Base-by-base conservation (phyloP, 1,140 invertebrate species). In the Cydia pomonella region DNA sequence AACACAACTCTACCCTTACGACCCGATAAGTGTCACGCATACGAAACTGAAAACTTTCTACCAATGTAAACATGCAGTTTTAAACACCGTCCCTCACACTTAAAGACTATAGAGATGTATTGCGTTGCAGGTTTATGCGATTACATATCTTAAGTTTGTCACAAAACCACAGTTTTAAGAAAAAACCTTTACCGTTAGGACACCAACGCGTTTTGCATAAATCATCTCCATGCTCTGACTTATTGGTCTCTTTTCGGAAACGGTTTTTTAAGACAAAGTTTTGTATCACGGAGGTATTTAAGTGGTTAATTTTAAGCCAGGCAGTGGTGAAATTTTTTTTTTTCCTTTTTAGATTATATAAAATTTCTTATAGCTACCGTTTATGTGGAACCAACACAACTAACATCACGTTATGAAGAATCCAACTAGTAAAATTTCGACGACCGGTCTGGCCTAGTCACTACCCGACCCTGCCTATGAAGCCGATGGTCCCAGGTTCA, bases 221-320 rank as follows among this genome's bases (percentile, higher is more conserved):
- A 64, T 64, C 63, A 64, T 33, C 63, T 64, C 13, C 21, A 27
- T 23, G 63, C 25, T 64, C 27, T 18, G 63, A 64, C 23, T 64
- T 64, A 64, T 64, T 64, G 63, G 63, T 64, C 63, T 27, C 63
- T 64, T 64, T 64, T 64, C 63, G 63, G 27, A 64, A 64, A 64
- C 25, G 7, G 63, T 64, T 64, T 64, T 64, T 64, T 64, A 13
- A 29, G 3, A 23, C 33, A 33, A 6, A 10, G 21, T 59, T 59
- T 59, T 59, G 21, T 23, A 59, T 21, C 53, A 59, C 53, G 53
- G n/a, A n/a, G n/a, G n/a, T n/a, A n/a, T n/a, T n/a, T 59, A 59
- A 23, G 21, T 64, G 63, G 63, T 64, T 64, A 16, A 29, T 33
- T 64, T 29, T 29, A 64, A 23, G 63, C n/a, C 63, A 33, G 13